Evolutionary conservation across 1,140 invertebrate genomes (phyloP).

Genomic region (Pygmarrhopalites habei): DNA sequence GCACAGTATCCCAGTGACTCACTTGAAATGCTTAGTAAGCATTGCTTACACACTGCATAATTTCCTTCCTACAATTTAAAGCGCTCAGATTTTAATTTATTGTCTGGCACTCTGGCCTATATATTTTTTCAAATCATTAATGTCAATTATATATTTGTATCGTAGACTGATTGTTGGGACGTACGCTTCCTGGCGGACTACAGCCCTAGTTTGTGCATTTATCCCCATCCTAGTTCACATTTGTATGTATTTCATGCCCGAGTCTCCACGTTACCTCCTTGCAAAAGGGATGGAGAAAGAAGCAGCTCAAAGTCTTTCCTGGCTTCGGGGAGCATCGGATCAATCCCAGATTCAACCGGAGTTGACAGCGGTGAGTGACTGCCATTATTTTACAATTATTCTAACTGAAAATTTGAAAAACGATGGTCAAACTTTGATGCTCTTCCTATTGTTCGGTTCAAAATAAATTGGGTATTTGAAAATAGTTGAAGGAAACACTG

Average conservation of each 20-base stretch:
- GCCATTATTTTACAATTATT: not conserved
- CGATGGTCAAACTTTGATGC: not conserved
- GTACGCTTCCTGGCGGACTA: slow-evolving; percentile 12
- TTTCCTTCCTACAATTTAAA: no score
- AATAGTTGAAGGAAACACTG: not conserved
- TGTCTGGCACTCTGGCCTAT: no score
- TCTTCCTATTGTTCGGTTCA: not conserved
- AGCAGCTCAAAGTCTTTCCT: slow-evolving; percentile 50
- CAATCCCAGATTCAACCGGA: not conserved
- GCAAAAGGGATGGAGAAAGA: slow-evolving; percentile 52
- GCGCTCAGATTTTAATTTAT: no score
- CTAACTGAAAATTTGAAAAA: not conserved
- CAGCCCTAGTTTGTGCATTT: slow-evolving; percentile 42
- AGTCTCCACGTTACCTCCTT: slow-evolving; percentile 59
- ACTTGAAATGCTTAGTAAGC: no score
- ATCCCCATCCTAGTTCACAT: slow-evolving; percentile 55
- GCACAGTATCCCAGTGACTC: no score
- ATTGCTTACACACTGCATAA: no score
- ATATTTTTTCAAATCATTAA: no score
- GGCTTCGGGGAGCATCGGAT: slow-evolving; percentile 51
- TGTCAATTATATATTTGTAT: no score
- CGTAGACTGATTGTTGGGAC: not conserved
- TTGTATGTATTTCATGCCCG: slow-evolving; percentile 66
- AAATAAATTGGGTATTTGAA: not conserved
- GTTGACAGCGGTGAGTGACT: not conserved